phyloP scores from a whole-genome alignment of 2,888 invertebrate species.

The Byasa hedistus region DNA sequence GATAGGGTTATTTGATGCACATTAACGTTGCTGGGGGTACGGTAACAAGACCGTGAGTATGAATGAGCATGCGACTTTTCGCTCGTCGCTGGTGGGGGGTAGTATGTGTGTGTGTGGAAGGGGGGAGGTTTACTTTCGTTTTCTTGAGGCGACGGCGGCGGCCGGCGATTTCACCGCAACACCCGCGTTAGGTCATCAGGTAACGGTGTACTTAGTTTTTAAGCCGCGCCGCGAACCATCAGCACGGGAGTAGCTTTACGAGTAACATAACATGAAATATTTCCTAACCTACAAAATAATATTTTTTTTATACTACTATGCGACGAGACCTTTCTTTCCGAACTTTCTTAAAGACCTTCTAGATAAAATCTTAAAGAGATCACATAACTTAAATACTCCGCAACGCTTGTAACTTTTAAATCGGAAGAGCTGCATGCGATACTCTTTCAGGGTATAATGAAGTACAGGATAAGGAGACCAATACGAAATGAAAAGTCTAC shows the following conservation, averaged over 20 bases:
- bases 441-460: no score
- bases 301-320: no score
- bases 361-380: no score
- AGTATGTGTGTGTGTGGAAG: background rate
- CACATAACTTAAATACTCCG: no score
- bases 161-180: conserved; percentile 54
- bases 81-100: conserved; percentile 39
- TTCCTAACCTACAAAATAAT: background rate
- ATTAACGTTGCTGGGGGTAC: no score
- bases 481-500: no score
- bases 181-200: conserved; percentile 61
- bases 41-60: background rate
- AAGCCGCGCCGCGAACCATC: conserved; percentile 10
- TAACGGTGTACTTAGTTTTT: conserved; percentile 50
- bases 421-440: no score
- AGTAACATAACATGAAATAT: background rate
- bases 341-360: no score
- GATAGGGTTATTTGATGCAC: no score
- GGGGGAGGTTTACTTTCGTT: conserved; percentile 57
- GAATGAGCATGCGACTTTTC: conserved; percentile 24
- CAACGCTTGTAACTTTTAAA: no score
- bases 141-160: conserved; percentile 54
- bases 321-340: no score
- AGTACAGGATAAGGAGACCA: no score
- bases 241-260: conserved; percentile 9